These are phyloP conservation scores for Pangasianodon gigas DNA, from an alignment of 2,113 vertebrate genomes.

Conservation along the genomic window DNA sequence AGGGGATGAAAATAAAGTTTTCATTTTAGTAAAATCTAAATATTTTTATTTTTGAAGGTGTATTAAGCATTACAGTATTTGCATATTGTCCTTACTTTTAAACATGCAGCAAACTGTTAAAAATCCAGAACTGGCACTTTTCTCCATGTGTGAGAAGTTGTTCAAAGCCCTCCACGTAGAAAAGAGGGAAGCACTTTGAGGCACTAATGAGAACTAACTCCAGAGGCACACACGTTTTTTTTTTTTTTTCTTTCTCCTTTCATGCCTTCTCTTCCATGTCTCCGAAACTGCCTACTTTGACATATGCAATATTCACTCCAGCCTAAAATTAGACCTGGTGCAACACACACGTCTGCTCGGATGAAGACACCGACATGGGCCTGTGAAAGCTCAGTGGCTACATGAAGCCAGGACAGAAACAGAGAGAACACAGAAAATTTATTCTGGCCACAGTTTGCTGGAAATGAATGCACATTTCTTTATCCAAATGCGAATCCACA, in stretches of 20 bases:
- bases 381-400: slow-evolving; percentile 33
- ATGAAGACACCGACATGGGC: slow-evolving; percentile 75
- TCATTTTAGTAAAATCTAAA: not conserved
- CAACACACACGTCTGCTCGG: slow-evolving; percentile 77
- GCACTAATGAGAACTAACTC: slow-evolving; percentile 54
- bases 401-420: slow-evolving; percentile 29
- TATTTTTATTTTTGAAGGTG: not conserved
- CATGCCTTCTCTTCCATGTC: slow-evolving; percentile 53
- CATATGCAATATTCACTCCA: slow-evolving; percentile 75
- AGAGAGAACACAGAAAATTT: slow-evolving; percentile 34
- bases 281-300: slow-evolving; percentile 73
- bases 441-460: slow-evolving; percentile 19
- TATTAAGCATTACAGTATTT: not conserved
- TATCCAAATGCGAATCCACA: not conserved
- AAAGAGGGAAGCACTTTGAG: slow-evolving; percentile 17
- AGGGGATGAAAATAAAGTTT: not conserved
- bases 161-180: slow-evolving; percentile 19
- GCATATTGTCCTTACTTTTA: not conserved
- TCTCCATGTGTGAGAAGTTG: slow-evolving; percentile 9
- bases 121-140: not conserved
- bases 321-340: slow-evolving; percentile 74
- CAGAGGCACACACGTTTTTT: slow-evolving; percentile 51
- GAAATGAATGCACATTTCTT: not conserved
- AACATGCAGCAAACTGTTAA: not conserved
- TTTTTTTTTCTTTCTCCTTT: slow-evolving; percentile 44